These are phyloP conservation scores for Orientallactaga sibirica DNA, from an alignment of 2,797 vertebrate genomes.

Conservation along the genomic window DNA sequence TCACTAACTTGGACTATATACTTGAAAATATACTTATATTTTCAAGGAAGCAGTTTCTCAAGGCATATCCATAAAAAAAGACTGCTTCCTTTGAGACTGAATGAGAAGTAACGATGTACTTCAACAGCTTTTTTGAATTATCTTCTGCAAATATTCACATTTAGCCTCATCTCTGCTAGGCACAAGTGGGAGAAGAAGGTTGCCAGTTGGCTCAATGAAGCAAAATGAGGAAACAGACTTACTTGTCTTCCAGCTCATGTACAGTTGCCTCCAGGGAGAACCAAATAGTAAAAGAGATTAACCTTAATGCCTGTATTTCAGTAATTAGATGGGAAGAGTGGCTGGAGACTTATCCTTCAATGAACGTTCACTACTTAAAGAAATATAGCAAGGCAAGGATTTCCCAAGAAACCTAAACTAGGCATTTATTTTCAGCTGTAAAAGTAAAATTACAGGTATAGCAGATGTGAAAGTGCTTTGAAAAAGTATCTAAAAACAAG, in stretches of 20 bases:
- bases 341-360: neutral
- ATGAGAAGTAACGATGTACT: neutral
- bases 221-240: neutral
- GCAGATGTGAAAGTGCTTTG: slow-evolving; percentile 62
- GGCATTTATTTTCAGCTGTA: slow-evolving; percentile 41
- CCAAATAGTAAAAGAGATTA: slow-evolving; percentile 11
- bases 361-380: neutral
- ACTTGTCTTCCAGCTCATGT: neutral
- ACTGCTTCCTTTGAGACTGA: slow-evolving; percentile 24
- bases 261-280: slow-evolving; percentile 51
- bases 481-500: slow-evolving; percentile 52
- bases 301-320: slow-evolving; percentile 47
- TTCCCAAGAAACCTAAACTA: slow-evolving; percentile 69
- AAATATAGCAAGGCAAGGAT: slow-evolving; percentile 31
- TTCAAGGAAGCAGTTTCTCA: neutral
- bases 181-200: slow-evolving; percentile 3
- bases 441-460: slow-evolving; percentile 56
- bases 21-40: neutral
- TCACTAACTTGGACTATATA: neutral
- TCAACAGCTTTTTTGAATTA: slow-evolving; percentile 21
- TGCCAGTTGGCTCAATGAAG: neutral
- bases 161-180: neutral
- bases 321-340: neutral
- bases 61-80: neutral
- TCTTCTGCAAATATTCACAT: neutral